Base-by-base conservation (phyloP, 2,888 invertebrate species). In the Apamea anceps region DNA sequence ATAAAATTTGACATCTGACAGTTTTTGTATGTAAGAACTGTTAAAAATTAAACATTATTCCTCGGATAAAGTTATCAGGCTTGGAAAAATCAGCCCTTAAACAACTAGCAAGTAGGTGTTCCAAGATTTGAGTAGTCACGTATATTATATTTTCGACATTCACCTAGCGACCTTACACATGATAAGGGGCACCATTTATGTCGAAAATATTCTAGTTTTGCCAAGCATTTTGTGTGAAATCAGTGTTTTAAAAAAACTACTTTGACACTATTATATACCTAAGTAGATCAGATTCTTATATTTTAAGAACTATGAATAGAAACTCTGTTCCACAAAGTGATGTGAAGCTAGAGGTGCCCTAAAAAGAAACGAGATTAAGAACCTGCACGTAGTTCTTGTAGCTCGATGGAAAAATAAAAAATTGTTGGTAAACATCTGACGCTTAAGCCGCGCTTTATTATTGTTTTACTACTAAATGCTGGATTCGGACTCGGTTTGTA, bases 341-440 rank as follows among this genome's bases (percentile, higher is more conserved):
- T 57, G 75, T 77, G 70, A 79, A 78, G 76, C 66, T 70, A 72
- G 79, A 79, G 80, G 85, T 84, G 81, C 82, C 80, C 72, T 80
- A 72, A 72, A 88, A 83, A 81, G 77, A 81, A 90, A 89, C 72
- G 68, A 88, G 87, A 90, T 90, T 89, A 89, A 88, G 88, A 89
- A 81, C 81, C 80, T 77, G 86, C 72, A 90, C 90, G 88, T 85
- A 85, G 79, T 84, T 87, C 82, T 62, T 81, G 63, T 77, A 88
- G 88, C 85, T 90, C 87, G 85, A 90, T 90, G 85, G 84, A 89
- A 90, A 91, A 91, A 90, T 84, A 86, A 83, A 78, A 87, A 92
- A 89, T 86, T 87, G 86, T 81, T 86, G 82, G 90, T 86, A 91
- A 92, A 91, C 90, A 90, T 87, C 84, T 79, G 81, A 84, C 62